Base-by-base conservation (phyloP, 2,888 invertebrate genomes). In the Parasteatoda lunata region DNA sequence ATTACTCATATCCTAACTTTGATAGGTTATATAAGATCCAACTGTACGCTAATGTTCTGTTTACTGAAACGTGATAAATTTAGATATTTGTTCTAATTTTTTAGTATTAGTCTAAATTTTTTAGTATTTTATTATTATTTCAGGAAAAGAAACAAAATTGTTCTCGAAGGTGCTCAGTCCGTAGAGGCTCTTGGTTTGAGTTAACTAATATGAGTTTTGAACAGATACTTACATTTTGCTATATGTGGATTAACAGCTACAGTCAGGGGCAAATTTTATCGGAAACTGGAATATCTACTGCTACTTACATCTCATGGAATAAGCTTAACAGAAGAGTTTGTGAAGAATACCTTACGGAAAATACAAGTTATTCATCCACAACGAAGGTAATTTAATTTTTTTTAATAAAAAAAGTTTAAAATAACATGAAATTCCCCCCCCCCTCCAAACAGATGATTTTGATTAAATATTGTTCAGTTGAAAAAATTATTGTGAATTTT, bases 111-210 rank as follows among this genome's bases (percentile, higher is more conserved):
- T 30, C 0, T 30, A 2, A 30, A n/a, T n/a, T n/a, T n/a, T 30
- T 30, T 30, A 2, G 2, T 30, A 1, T 0, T 30, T 30, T 0
- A 30, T 30, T 30, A 30, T 30, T 7, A 9, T 69, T 78, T 73
- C 11, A 85, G 85, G 80, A 69, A 48, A 77, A 54, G 15, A 85
- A 77, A 70, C 80, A 75, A 68, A 64, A 69, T 30, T 80, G 79
- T 47, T 64, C 65, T 8, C 76, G 78, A 54, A 68, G 76, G 49
- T 80, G 71, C 49, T 80, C 80, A 47, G 80, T 80, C 47, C 45
- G 85, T 54, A 47, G 49, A 59, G 80, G 80, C 8, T 71, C 85
- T 66, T 85, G 85, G 85, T 80, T 85, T 80, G 85, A 85, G 49
- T 30, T 71, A 30, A 75, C 80, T 65, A 85, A 80, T 49, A 80